Evolutionary conservation across 2,797 vertebrate species (phyloP), one percentile per base, ranked within the genome.

Genomic region (Protonibea diacanthus): DNA sequence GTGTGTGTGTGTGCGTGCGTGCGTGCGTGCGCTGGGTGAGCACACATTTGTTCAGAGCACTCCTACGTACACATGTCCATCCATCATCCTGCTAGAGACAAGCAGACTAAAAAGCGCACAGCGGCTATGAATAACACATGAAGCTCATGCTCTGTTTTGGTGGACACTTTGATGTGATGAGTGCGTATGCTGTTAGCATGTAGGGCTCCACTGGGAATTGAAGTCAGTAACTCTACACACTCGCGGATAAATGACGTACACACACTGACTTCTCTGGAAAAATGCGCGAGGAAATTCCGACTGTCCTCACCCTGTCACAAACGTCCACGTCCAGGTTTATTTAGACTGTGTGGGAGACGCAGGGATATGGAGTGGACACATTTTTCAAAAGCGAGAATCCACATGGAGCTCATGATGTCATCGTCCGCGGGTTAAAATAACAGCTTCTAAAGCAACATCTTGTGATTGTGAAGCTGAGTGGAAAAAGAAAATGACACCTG

Each of bases 321-420:
- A 60, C 44, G 65, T 75, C 67, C 13, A 15, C 1, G 13, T 63
- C 42, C 27, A 21, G 68, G 33, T 48, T 73, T 62, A 78, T 88
- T 81, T 79, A 76, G 51, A 52, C 60, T 0, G 33, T 18, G 42
- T 42, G 48, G 49, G 56, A 29, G 21, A 63, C 51, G 79, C 48
- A 40, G 63, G 62, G 20, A 61, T 2, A 79, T 52, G 76, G 55
- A 6, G 47, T 29, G 48, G 68, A 71, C 25, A 25, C 59, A 45
- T 56, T 73, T 56, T 59, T 62, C 38, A 66, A 60, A 73, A 21
- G 63, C 1, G 4, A 27, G 18, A 69, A 33, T 33, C 63, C 74
- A 74, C 73, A 67, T 57, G 48, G 51, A 73, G 76, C 40, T 55
- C 55, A 48, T 76, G 76, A 88, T 66, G 74, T 82, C 84, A 82